phyloP scores from a whole-genome alignment of 2,113 vertebrate genomes.

The Pleuronectes platessa region DNA sequence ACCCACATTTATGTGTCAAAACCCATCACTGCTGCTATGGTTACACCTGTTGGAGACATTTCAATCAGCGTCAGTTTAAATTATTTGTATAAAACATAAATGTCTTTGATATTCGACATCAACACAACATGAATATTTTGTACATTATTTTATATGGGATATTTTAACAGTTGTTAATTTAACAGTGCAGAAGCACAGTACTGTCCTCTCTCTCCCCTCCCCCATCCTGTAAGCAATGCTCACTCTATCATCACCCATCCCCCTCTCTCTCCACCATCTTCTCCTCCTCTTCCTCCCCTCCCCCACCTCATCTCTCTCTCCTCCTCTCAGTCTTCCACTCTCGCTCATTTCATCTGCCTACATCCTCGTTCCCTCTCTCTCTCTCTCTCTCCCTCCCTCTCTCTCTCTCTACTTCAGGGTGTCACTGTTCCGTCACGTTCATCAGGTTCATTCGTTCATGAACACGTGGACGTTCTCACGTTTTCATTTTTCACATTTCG shows the following conservation, averaged over 20 bases:
- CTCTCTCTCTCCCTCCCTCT: conserved; percentile 11
- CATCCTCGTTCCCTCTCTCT: not conserved
- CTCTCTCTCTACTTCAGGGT: not conserved
- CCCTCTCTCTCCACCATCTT: conserved; percentile 12
- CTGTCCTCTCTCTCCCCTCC: conserved; percentile 27
- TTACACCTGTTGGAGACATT: too few relatives aligned
- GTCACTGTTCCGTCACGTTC: not conserved
- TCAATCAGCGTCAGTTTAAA: too few relatives aligned
- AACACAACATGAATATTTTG: too few relatives aligned
- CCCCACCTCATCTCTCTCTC: conserved; percentile 12
- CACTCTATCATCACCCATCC: conserved; percentile 37
- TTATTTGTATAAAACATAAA: too few relatives aligned
- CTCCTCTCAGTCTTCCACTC: conserved; percentile 7
- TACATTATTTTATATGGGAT: too few relatives aligned
- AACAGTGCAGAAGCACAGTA: conserved; percentile 7
- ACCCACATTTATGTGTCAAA: too few relatives aligned
- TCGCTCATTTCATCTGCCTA: conserved; percentile 6
- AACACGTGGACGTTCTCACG: not conserved
- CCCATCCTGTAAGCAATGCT: conserved; percentile 37
- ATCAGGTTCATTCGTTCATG: not conserved
- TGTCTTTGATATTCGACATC: too few relatives aligned
- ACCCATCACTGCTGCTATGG: too few relatives aligned
- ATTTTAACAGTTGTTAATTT: conserved; percentile 23
- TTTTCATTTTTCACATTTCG: not conserved
- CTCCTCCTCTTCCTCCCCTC: conserved; percentile 5